Evolutionary conservation across 2,888 invertebrate species (phyloP), one percentile per base, ranked within the genome.

Genomic region (Amphimallon solstitiale): DNA sequence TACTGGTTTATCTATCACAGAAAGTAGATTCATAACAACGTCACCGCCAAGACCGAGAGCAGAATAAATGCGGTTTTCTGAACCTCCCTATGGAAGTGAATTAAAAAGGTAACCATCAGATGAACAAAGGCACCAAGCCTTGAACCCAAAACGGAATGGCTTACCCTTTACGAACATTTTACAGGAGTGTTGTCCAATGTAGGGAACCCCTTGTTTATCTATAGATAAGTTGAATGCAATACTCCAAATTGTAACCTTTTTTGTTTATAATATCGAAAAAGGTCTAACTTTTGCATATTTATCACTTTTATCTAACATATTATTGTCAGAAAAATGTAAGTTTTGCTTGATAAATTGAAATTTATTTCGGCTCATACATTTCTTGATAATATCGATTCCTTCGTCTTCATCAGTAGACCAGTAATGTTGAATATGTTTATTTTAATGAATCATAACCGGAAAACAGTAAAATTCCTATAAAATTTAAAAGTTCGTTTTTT

Each of bases 91-190:
- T 38, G 73, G 72, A 21, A 72, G 10, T 66, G 71, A 75, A 52
- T 72, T 35, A n/a, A n/a, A n/a, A n/a, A n/a, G n/a, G n/a, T n/a
- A n/a, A n/a, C n/a, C n/a, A n/a, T n/a, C n/a, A n/a, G 60, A 69
- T 9, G 72, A 73, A 65, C 72, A 73, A 7, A 75, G 61, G 48
- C 71, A 72, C 75, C 75, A 76, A 34, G 72, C 15, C 60, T 76
- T 76, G 54, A 70, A 75, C 2, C 76, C 75, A 64, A 77, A 77
- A 5, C 76, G 67, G n/a, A n/a, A n/a, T 15, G 76, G 76, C 45
- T 76, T 76, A 7, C 71, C 72, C 67, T 71, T 72, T 15, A 77
- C 73, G 49, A 75, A 76, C 73, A 74, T 75, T n/a, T n/a, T n/a
- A n/a, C n/a, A 23, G 23, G 3, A 4, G 23, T 4, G 23, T 23